These are phyloP conservation scores for Margarornis squamiger DNA, from an alignment of 2,797 vertebrate species.

Conservation along the genomic window DNA sequence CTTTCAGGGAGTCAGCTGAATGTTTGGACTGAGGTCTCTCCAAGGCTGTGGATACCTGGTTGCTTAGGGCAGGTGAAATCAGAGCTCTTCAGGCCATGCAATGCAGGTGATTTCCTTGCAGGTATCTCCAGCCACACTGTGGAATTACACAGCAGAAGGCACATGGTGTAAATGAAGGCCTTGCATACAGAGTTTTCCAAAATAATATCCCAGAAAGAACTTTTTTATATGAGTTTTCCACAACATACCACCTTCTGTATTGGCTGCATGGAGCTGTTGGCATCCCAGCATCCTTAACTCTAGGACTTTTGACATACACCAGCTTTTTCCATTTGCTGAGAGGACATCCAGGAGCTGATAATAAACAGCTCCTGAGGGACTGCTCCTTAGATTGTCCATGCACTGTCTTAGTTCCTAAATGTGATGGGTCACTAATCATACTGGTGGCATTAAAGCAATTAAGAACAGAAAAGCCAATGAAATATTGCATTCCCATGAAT, in stretches of 20 bases:
- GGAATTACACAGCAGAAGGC: neutral
- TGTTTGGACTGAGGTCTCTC: neutral
- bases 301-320: neutral
- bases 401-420: neutral
- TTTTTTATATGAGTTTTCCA: neutral
- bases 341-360: neutral
- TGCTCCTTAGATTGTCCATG: neutral
- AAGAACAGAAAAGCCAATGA: neutral
- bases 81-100: neutral
- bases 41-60: neutral
- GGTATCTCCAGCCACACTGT: neutral
- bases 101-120: neutral
- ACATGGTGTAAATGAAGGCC: neutral
- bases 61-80: neutral
- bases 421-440: neutral
- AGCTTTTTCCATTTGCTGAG: neutral
- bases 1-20: neutral
- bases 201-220: neutral
- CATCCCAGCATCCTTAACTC: neutral
- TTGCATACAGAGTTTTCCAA: neutral
- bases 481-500: neutral
- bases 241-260: fast-evolving
- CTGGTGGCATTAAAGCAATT: neutral
- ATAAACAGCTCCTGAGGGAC: neutral
- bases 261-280: neutral